Conservation (phyloP, 1,140 invertebrate species). For the Asbolus verrucosus region DNA sequence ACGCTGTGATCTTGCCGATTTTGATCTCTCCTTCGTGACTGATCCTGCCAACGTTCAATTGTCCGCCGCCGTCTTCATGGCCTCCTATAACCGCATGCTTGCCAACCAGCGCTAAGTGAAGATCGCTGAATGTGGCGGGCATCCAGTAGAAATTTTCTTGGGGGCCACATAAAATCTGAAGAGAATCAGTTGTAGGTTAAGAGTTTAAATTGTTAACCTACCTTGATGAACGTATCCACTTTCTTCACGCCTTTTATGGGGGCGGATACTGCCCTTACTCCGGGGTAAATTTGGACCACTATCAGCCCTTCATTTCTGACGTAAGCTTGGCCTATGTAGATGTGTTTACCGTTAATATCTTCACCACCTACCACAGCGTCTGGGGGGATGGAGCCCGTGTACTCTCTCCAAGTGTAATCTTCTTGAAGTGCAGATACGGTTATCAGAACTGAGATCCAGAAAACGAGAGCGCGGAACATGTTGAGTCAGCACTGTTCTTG, state of each 20-base stretch:
- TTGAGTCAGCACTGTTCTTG: too few species aligned
- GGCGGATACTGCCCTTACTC: background rate
- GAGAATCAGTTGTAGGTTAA: background rate
- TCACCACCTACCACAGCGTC: background rate
- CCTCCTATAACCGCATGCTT: background rate
- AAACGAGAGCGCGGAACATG: too few species aligned
- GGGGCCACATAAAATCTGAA: background rate
- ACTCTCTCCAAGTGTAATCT: background rate
- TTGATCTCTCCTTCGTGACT: background rate
- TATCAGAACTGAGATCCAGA: too few species aligned
- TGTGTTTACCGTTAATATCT: background rate
- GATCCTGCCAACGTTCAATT: background rate
- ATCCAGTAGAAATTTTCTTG: background rate
- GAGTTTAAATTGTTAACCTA: background rate
- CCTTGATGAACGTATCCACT: background rate
- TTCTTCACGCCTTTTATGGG: background rate
- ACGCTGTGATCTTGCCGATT: background rate
- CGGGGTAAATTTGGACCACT: background rate
- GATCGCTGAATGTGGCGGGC: background rate
- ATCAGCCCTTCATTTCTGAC: background rate
- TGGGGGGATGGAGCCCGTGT: background rate
- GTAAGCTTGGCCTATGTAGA: background rate
- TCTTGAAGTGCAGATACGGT: too few species aligned
- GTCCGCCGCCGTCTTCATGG: background rate
- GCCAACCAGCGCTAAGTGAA: background rate